Conservation (phyloP, 1,140 invertebrate species). For the Hylaeus anthracinus region DNA sequence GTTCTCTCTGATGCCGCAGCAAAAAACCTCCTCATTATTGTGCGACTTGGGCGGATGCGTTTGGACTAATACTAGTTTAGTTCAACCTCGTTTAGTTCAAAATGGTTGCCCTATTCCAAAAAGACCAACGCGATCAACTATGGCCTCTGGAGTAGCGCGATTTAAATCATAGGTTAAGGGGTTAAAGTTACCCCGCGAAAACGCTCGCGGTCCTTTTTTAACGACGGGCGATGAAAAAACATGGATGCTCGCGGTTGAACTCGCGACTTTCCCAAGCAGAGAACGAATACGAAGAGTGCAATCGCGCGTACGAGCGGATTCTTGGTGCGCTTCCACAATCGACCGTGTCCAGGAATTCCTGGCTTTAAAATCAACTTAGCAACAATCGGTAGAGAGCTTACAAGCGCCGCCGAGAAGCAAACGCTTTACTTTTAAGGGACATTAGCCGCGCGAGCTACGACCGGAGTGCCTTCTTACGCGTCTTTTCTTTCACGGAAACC, state of each 20-base stretch:
- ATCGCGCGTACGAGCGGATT: background rate
- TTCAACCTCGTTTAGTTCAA: no score
- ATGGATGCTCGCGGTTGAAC: background rate
- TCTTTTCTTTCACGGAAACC: conserved; percentile 60
- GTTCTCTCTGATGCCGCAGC: no score
- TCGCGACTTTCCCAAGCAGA: background rate
- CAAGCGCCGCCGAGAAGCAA: conserved; percentile 51
- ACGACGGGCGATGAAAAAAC: background rate
- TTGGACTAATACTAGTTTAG: no score
- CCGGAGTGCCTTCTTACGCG: conserved; percentile 40
- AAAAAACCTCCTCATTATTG: no score
- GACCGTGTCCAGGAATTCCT: background rate
- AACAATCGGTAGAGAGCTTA: conserved; percentile 42
- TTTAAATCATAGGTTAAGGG: no score
- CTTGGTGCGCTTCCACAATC: background rate
- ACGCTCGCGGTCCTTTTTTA: background rate
- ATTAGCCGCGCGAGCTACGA: conserved; percentile 61
- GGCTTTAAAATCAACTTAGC: conserved; percentile 61
- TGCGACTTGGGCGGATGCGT: no score
- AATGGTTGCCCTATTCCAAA: no score
- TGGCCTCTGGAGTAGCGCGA: no score
- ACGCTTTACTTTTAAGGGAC: conserved; percentile 65
- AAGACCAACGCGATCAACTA: no score
- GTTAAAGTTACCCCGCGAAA: background rate
- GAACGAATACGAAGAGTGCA: background rate